Percentiles rank a stretch among this genome's conserved stretches.
Conservation (phyloP, 2,113 vertebrate species). For the Actenoides hombroni region DNA sequence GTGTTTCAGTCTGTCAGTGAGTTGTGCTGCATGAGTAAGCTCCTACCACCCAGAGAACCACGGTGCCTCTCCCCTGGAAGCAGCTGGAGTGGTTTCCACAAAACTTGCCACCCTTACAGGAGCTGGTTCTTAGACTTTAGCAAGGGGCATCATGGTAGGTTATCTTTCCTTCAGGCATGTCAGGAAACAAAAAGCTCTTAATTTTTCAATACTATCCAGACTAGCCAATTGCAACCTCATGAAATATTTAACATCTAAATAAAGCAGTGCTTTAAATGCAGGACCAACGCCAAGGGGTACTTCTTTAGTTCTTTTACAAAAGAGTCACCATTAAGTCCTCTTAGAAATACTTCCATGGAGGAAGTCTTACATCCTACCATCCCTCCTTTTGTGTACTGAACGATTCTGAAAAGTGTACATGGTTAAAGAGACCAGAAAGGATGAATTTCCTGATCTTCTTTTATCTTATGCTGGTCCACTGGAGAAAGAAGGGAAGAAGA, state of each 20-base stretch:
- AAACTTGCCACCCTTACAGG: not conserved
- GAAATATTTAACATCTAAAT: not conserved
- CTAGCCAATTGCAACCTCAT: not conserved
- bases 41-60: not conserved
- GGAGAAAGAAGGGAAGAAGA: not conserved
- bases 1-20: not conserved
- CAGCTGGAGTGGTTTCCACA: not conserved
- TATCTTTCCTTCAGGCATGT: not conserved
- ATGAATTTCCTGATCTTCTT: not conserved
- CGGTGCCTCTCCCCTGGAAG: not conserved
- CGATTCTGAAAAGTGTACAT: not conserved
- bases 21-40: rapidly evolving
- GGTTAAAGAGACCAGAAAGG: not conserved
- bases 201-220: not conserved
- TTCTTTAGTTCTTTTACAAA: not conserved
- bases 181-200: not conserved
- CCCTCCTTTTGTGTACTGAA: not conserved
- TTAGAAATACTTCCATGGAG: not conserved
- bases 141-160: rapidly evolving
- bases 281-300: not conserved
- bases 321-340: not conserved
- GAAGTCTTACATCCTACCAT: not conserved
- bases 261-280: not conserved
- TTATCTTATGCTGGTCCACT: not conserved
- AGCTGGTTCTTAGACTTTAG: not conserved